Base-by-base conservation (phyloP, 2,797 vertebrate genomes). In the Tenualosa thibaudeaui region DNA sequence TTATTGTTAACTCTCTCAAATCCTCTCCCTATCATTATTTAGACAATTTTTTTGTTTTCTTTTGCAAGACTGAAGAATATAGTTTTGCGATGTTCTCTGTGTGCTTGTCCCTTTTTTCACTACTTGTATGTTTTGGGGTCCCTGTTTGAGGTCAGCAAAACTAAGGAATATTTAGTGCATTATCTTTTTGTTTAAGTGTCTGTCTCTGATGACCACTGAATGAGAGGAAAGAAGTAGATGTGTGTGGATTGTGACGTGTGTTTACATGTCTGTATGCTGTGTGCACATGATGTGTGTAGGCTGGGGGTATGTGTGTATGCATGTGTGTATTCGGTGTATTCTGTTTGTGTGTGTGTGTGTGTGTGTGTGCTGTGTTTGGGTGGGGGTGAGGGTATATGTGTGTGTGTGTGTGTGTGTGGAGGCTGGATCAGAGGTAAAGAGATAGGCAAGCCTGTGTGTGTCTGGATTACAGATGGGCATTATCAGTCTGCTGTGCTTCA, bases 401-500 rank as follows among this genome's bases (percentile, higher is more conserved):
- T 68, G 62, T 68, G 62, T 31, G 24, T 68, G 62, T 68, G 24
- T 26, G 24, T 9, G 62, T 68, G 62, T 37, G 24, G 37, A 6
- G 71, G 37, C 31, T 13, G 68, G 12, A 17, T 24, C 7, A 3
- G 26, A 19, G 17, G 71, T 78, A 22, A 43, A 75, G 71, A 46
- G 71, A 78, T 78, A 46, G 40, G 37, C 40, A 43, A 40, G 68
- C 12, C 2, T 51, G 50, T 51, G 50, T 51, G 91, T 91, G 89
- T 92, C 43, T 54, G 88, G 89, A 58, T 40, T 56, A n/a, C 37
- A 49, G 26, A 7, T 50, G 43, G 54, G 43, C 37, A 49, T 82
- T 40, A 10, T 46, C 10, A 46, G 71, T 43, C 71, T 1, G 19
- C 6, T 78, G 15, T 19, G 71, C 13, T 78, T 46, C 40, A 46